Percentiles rank a stretch among this genome's conserved stretches.
phyloP scores from a whole-genome alignment of 2,113 vertebrate species.

The Muscicapa adusta region DNA sequence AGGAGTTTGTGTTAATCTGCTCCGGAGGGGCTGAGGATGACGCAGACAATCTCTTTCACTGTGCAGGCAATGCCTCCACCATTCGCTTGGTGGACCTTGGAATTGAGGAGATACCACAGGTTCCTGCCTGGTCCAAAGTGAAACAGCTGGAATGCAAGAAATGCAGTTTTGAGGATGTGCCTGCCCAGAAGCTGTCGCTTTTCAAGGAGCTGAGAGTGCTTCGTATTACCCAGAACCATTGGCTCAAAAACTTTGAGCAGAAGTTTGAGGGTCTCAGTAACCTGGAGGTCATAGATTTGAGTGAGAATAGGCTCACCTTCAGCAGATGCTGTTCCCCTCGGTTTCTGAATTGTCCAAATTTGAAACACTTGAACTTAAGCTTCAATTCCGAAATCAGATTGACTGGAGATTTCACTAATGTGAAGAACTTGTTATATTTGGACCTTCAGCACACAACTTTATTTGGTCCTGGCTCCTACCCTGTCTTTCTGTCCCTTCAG shows the following conservation, averaged over 20 bases:
- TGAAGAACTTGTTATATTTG: constrained; percentile 63
- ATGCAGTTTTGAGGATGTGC: not conserved
- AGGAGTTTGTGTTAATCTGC: constrained; percentile 62
- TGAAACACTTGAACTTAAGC: constrained; percentile 75
- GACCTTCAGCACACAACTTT: constrained; percentile 71
- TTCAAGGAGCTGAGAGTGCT: constrained; percentile 66
- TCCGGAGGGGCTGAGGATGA: fast-evolving
- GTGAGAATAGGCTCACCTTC: constrained; percentile 59
- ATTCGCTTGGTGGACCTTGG: constrained; percentile 33
- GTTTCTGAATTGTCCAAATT: not conserved
- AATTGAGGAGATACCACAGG: not conserved
- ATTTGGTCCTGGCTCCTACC: not conserved
- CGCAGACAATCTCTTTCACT: constrained; percentile 41
- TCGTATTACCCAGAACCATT: constrained; percentile 40
- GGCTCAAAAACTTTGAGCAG: not conserved
- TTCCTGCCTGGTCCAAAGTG: constrained; percentile 33
- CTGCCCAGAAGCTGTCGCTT: not conserved
- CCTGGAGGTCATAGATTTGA: constrained; percentile 72
- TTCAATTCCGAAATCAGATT: constrained; percentile 64
- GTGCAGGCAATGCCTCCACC: constrained; percentile 64
- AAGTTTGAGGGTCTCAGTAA: not conserved
- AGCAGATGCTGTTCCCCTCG: not conserved
- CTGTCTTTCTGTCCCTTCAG: constrained; percentile 63
- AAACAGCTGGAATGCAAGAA: constrained; percentile 51
- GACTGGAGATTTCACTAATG: constrained; percentile 20